Conservation (phyloP, 2,888 invertebrate genomes). For the Hyles lineata region DNA sequence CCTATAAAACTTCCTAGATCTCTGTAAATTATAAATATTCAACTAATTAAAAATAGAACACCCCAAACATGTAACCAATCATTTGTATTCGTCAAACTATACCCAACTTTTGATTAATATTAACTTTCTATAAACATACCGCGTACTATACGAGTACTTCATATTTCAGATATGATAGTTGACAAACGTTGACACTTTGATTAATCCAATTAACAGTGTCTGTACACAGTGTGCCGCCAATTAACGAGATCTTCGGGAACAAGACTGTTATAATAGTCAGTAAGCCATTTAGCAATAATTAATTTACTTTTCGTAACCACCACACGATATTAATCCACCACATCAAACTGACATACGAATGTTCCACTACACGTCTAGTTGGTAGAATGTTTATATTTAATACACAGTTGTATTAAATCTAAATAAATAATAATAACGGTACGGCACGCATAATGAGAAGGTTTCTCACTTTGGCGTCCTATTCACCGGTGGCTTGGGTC, state of each 20-base stretch:
- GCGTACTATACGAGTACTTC: slow-evolving; percentile 38
- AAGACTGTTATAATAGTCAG: slow-evolving; percentile 31
- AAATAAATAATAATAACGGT: too few species aligned
- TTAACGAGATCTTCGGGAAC: slow-evolving; percentile 49
- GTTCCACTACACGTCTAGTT: neutral
- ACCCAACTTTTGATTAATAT: too few species aligned
- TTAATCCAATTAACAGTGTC: slow-evolving; percentile 55
- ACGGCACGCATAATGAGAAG: too few species aligned
- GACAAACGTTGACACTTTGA: slow-evolving; percentile 54
- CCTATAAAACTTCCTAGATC: too few species aligned
- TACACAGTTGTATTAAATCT: too few species aligned
- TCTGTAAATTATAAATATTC: too few species aligned
- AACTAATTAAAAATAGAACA: too few species aligned
- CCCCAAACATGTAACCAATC: too few species aligned
- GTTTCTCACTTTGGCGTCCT: too few species aligned
- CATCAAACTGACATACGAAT: slow-evolving; percentile 17
- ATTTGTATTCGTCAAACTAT: too few species aligned
- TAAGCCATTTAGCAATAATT: slow-evolving; percentile 44
- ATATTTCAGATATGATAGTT: slow-evolving; percentile 43
- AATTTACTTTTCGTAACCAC: slow-evolving; percentile 44
- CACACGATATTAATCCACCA: slow-evolving; percentile 39
- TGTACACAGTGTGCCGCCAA: slow-evolving; percentile 46
- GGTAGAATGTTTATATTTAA: too few species aligned
- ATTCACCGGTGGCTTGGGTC: too few species aligned
- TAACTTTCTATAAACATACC: neutral